Conservation (phyloP, 2,113 vertebrate genomes). For the Chauna torquata region DNA sequence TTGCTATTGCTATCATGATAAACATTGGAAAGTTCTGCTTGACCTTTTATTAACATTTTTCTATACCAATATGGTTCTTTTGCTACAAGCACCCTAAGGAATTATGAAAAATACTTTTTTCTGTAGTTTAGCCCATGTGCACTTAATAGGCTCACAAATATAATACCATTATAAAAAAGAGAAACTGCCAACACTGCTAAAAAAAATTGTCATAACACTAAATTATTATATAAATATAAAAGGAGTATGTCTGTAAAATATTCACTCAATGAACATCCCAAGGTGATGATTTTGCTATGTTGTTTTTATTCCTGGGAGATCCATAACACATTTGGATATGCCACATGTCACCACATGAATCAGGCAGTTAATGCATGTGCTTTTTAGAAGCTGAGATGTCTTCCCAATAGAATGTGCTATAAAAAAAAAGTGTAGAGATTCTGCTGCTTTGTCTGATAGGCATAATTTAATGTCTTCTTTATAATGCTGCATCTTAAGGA, state of each 20-base stretch:
- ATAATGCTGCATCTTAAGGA: slow-evolving; percentile 83
- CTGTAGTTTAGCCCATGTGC: slow-evolving; percentile 85
- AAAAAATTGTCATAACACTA: slow-evolving; percentile 88
- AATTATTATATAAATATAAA: slow-evolving; percentile 92
- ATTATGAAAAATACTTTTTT: slow-evolving; percentile 89
- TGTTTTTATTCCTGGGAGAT: slow-evolving; percentile 87
- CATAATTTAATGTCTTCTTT: slow-evolving; percentile 85
- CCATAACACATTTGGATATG: slow-evolving; percentile 85
- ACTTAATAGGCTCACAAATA: slow-evolving; percentile 89
- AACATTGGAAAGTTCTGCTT: slow-evolving; percentile 78
- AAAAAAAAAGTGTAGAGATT: slow-evolving; percentile 79
- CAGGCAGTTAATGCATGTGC: slow-evolving; percentile 83
- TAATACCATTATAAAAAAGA: slow-evolving; percentile 88
- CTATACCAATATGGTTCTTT: slow-evolving; percentile 81
- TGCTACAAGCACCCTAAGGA: slow-evolving; percentile 81
- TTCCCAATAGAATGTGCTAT: slow-evolving; percentile 82
- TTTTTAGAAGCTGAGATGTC: slow-evolving; percentile 81
- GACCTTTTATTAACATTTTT: slow-evolving; percentile 86
- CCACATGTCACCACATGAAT: slow-evolving; percentile 86
- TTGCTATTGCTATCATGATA: slow-evolving; percentile 69
- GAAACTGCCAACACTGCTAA: slow-evolving; percentile 86
- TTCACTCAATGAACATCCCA: slow-evolving; percentile 88
- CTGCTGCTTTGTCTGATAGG: slow-evolving; percentile 83
- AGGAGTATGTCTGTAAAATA: slow-evolving; percentile 89
- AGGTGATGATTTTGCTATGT: slow-evolving; percentile 86